Evolutionary conservation across 2,113 vertebrate genomes (phyloP).

Genomic region (Illadopsis cleaveri): DNA sequence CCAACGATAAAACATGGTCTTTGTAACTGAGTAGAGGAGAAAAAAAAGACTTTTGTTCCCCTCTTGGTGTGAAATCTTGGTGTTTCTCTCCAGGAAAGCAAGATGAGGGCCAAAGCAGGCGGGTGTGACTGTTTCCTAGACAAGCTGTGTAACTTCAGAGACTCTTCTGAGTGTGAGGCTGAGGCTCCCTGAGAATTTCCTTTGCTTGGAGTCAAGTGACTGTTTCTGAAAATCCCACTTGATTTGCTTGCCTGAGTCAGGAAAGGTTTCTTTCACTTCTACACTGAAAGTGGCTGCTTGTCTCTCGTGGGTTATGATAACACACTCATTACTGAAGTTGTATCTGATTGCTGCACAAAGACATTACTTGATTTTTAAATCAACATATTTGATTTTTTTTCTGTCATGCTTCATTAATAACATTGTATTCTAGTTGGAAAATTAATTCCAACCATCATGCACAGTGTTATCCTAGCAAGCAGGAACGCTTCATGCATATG

Average conservation of each 20-base stretch:
- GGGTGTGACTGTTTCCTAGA: background rate
- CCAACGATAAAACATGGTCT: background rate
- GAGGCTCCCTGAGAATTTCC: background rate
- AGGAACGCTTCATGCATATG: background rate
- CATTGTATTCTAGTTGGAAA: background rate
- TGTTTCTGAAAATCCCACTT: background rate
- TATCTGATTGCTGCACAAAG: slow-evolving; percentile 10
- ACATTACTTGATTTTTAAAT: slow-evolving; percentile 16
- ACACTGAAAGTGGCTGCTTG: background rate
- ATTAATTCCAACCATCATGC: background rate
- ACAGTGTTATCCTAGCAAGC: background rate
- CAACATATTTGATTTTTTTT: background rate
- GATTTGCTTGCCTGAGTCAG: background rate
- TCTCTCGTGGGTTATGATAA: background rate
- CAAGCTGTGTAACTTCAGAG: background rate
- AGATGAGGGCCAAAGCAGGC: background rate
- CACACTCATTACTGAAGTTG: background rate
- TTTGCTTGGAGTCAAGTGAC: background rate
- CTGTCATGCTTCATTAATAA: background rate
- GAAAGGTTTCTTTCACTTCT: background rate
- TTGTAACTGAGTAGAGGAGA: background rate
- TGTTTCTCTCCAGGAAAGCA: background rate
- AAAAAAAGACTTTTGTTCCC: background rate
- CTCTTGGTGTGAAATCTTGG: background rate
- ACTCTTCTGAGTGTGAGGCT: background rate